Evolutionary conservation across 2,888 invertebrate genomes (phyloP).

Genomic region (Zele albiditarsus): DNA sequence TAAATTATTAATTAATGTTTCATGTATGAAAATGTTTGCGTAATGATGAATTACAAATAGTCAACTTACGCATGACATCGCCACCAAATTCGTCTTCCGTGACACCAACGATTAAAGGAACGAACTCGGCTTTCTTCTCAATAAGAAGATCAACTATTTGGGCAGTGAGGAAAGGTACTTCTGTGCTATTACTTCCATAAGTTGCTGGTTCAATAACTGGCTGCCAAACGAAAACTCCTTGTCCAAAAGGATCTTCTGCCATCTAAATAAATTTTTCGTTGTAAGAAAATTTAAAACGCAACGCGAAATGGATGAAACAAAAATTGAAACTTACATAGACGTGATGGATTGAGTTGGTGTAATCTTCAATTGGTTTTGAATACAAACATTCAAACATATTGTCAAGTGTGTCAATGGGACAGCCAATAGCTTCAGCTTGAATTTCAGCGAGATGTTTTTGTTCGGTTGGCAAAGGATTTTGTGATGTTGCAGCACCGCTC

Average conservation of each 20-base stretch:
- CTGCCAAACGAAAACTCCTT: conserved; percentile 74
- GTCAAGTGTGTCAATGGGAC: conserved; percentile 72
- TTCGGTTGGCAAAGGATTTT: no score
- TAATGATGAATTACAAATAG: conserved; percentile 19
- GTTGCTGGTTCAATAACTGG: conserved; percentile 80
- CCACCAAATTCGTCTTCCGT: conserved; percentile 80
- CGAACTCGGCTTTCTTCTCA: conserved; percentile 76
- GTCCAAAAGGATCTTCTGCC: no score
- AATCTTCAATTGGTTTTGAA: conserved; percentile 71
- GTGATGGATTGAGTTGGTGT: no score
- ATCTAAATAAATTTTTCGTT: no score
- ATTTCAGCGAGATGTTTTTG: no score
- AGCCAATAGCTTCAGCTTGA: conserved; percentile 73
- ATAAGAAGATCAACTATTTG: conserved; percentile 77
- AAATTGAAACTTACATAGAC: no score
- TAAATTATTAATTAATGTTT: no score
- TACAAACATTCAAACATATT: conserved; percentile 75
- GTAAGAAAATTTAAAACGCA: no score
- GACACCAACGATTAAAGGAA: conserved; percentile 80
- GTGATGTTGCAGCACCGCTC: no score
- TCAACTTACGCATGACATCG: conserved; percentile 76
- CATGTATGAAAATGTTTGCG: no score
- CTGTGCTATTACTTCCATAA: conserved; percentile 68
- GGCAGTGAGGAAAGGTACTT: conserved; percentile 78
- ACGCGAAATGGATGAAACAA: conserved; percentile 52